These are phyloP conservation scores for Danio rerio DNA, from an alignment of 2,113 vertebrate species.

Conservation along the genomic window DNA sequence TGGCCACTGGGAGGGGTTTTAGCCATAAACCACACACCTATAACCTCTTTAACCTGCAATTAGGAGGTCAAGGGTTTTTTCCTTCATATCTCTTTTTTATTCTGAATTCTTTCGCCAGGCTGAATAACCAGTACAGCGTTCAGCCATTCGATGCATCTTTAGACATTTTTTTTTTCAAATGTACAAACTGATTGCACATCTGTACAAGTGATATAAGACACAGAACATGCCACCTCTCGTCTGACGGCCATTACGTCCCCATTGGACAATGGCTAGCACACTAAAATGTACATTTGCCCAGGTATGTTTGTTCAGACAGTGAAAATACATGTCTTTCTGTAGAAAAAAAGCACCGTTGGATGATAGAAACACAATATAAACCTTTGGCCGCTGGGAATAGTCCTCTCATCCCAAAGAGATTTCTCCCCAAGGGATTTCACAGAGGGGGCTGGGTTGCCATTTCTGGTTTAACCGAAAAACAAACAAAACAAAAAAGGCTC, in stretches of 20 bases:
- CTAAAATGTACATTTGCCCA: slow-evolving; percentile 45
- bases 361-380: slow-evolving; percentile 61
- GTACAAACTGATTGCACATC: slow-evolving; percentile 10
- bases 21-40: slow-evolving; percentile 38
- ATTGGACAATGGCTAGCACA: slow-evolving; percentile 43
- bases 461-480: slow-evolving; percentile 49
- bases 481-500: slow-evolving; percentile 59
- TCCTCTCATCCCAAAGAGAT: slow-evolving; percentile 47
- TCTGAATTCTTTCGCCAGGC: slow-evolving; percentile 3
- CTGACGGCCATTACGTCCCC: slow-evolving; percentile 45
- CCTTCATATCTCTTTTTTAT: background rate
- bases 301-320: slow-evolving; percentile 58
- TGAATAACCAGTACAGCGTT: slow-evolving; percentile 28
- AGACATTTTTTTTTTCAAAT: slow-evolving; percentile 38
- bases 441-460: slow-evolving; percentile 44
- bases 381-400: slow-evolving; percentile 49
- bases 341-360: slow-evolving; percentile 67
- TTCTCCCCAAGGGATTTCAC: slow-evolving; percentile 45
- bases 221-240: slow-evolving; percentile 34
- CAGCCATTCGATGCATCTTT: slow-evolving; percentile 19
- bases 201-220: slow-evolving; percentile 28
- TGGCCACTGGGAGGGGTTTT: slow-evolving; percentile 47
- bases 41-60: background rate
- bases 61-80: background rate
- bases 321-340: slow-evolving; percentile 57